Percentiles rank a stretch among this genome's conserved stretches.
Evolutionary conservation across 2,113 vertebrate genomes (phyloP).

Genomic region (Cettia cetti): DNA sequence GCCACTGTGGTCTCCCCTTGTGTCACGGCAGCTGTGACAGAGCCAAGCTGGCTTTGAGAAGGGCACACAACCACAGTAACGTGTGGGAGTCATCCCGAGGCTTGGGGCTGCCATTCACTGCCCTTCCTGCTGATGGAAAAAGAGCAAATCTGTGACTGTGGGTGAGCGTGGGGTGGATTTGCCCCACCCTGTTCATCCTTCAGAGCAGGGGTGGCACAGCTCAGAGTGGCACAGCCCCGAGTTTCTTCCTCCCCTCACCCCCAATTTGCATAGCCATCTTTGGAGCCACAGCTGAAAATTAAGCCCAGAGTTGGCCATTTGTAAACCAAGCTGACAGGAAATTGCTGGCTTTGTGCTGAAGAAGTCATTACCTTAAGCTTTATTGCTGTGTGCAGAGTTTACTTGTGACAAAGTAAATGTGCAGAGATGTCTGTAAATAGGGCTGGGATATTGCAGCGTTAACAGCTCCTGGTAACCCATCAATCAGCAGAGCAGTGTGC

Average conservation of each 20-base stretch:
- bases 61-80: neutral
- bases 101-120: neutral
- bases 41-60: neutral
- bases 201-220: neutral
- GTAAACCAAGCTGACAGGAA: constrained; percentile 65
- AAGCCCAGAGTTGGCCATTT: constrained; percentile 57
- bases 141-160: neutral
- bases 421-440: constrained; percentile 59
- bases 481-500: constrained; percentile 18
- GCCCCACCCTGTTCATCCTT: neutral
- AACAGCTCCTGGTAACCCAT: constrained; percentile 51
- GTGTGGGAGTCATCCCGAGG: fast-evolving
- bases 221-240: neutral
- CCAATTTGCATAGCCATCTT: neutral
- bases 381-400: constrained; percentile 63
- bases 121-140: neutral
- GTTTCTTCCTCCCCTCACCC: neutral
- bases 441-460: constrained; percentile 45
- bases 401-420: constrained; percentile 70
- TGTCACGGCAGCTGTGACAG: neutral
- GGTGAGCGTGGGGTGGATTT: neutral
- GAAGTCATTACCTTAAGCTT: constrained; percentile 72
- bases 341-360: constrained; percentile 65
- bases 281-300: constrained; percentile 55
- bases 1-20: too few species aligned